phyloP scores from a whole-genome alignment of 2,888 invertebrate species.

The Trissolcus brochymenae region DNA sequence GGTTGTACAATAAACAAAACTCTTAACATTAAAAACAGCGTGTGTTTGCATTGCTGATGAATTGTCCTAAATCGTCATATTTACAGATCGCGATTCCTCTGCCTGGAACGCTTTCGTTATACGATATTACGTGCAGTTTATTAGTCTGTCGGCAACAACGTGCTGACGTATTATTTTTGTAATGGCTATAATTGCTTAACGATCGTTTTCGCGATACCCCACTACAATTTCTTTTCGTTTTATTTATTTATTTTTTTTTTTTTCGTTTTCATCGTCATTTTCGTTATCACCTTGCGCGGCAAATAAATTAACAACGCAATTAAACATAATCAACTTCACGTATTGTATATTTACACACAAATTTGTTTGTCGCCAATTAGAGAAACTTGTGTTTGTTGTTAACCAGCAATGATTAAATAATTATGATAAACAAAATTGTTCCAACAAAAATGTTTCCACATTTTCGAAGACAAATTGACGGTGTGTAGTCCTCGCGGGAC shows the following conservation, averaged over 20 bases:
- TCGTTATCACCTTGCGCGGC: slow-evolving; percentile 1
- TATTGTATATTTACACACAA: slow-evolving; percentile 2
- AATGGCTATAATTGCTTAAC: slow-evolving; percentile 60
- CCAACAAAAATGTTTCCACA: not conserved
- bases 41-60: slow-evolving; percentile 38
- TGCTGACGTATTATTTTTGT: slow-evolving; percentile 58
- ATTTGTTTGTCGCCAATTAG: not conserved
- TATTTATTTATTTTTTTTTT: not conserved
- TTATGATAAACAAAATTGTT: not conserved
- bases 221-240: slow-evolving; percentile 47
- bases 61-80: slow-evolving; percentile 50
- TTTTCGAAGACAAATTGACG: slow-evolving; percentile 41
- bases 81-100: slow-evolving; percentile 31
- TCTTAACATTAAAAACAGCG: slow-evolving; percentile 38
- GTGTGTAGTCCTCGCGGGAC: slow-evolving; percentile 30
- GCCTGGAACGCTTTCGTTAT: slow-evolving; percentile 46
- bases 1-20: slow-evolving; percentile 42
- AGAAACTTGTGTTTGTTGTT: too few relatives aligned
- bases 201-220: slow-evolving; percentile 52
- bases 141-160: slow-evolving; percentile 50
- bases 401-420: too few relatives aligned
- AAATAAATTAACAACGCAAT: slow-evolving; percentile 13
- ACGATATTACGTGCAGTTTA: slow-evolving; percentile 58
- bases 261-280: slow-evolving; percentile 1
- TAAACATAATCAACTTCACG: slow-evolving; percentile 1